A percentile compares a stretch with the other conserved stretches of the same genome.
Conservation (phyloP, 2,113 vertebrate genomes). For the Cyanoderma ruficeps region DNA sequence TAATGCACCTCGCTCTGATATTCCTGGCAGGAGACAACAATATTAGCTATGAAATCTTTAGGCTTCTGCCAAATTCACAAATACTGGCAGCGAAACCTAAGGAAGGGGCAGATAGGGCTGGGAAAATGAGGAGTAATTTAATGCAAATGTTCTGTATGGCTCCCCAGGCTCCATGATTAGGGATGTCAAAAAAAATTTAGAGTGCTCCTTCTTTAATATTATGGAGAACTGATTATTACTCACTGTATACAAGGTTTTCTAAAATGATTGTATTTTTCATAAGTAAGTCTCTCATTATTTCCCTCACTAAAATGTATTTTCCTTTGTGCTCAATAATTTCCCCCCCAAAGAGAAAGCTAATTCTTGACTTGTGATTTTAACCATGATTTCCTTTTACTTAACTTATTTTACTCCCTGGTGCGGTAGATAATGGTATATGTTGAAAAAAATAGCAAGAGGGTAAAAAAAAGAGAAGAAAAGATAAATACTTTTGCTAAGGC, state of each 20-base stretch:
- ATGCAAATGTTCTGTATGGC: conserved; percentile 76
- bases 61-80: conserved; percentile 73
- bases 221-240: conserved; percentile 72
- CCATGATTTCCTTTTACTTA: conserved; percentile 49
- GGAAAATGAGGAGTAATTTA: conserved; percentile 78
- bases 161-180: conserved; percentile 76
- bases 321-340: conserved; percentile 21
- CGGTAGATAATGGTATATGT: conserved; percentile 20
- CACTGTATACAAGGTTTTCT: conserved; percentile 47
- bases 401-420: conserved; percentile 61
- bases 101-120: conserved; percentile 61
- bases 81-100: conserved; percentile 66
- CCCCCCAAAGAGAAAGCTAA: conserved; percentile 47
- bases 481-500: not conserved
- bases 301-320: conserved; percentile 56
- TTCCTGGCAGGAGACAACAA: conserved; percentile 73
- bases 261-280: conserved; percentile 56
- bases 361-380: conserved; percentile 56
- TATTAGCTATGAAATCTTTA: conserved; percentile 64
- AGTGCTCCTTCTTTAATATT: conserved; percentile 76
- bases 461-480: not conserved
- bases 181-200: conserved; percentile 75
- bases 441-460: not conserved
- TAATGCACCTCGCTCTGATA: conserved; percentile 47
- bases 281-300: conserved; percentile 50